phyloP scores from a whole-genome alignment of 2,797 vertebrate species.

The Morelia viridis region DNA sequence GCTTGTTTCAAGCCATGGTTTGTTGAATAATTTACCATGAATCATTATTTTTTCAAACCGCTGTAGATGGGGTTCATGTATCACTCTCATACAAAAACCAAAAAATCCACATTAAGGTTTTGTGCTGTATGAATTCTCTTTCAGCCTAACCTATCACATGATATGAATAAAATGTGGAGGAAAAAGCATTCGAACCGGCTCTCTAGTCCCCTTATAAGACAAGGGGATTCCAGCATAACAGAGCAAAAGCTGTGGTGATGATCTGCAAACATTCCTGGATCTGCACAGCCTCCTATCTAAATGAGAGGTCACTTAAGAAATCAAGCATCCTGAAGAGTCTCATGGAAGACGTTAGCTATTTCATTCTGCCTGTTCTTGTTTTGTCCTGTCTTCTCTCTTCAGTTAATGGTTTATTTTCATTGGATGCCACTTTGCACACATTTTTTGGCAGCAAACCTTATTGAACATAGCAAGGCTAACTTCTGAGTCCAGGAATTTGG shows the following conservation, averaged over 20 bases:
- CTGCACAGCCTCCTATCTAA: background rate
- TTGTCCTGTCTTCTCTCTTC: background rate
- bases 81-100: background rate
- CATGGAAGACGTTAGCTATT: background rate
- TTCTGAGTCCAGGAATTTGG: background rate
- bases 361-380: background rate
- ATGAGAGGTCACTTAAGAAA: background rate
- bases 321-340: background rate
- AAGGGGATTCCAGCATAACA: no score
- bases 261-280: background rate
- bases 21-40: background rate
- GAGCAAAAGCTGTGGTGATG: background rate
- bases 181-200: background rate
- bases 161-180: background rate
- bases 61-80: background rate
- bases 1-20: background rate
- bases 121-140: background rate
- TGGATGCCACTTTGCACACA: background rate
- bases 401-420: background rate
- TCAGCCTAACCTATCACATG: background rate
- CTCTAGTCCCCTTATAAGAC: background rate
- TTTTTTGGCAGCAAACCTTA: background rate
- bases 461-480: background rate
- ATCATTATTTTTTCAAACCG: background rate
- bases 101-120: background rate